phyloP scores from a whole-genome alignment of 2,797 vertebrate species.

The Argentina silus region DNA sequence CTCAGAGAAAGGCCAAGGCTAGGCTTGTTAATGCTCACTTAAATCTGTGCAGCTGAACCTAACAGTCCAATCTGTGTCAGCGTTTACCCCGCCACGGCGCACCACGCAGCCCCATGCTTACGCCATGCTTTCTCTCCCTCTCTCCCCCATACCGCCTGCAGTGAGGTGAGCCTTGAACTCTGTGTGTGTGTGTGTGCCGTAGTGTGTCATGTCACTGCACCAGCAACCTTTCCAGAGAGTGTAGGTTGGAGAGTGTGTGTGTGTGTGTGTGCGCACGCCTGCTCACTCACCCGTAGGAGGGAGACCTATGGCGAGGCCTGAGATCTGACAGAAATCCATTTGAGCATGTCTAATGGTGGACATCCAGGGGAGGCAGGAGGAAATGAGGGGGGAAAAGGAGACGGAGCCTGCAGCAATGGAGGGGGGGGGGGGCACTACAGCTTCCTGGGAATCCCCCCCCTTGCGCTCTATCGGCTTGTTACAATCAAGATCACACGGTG shows the following conservation, averaged over 20 bases:
- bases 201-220: not conserved
- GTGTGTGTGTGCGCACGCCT: slow-evolving; percentile 28
- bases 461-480: not conserved
- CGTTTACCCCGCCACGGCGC: slow-evolving; percentile 55
- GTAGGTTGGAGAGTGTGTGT: not conserved
- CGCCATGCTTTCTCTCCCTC: not conserved
- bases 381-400: slow-evolving; percentile 66
- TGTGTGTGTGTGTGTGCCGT: not conserved
- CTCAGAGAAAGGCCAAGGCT: slow-evolving; percentile 56
- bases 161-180: slow-evolving; percentile 4
- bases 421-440: slow-evolving; percentile 62
- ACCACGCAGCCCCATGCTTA: not conserved
- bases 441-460: slow-evolving; percentile 45
- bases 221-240: not conserved
- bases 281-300: slow-evolving; percentile 77
- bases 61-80: slow-evolving; percentile 69
- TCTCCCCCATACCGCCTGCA: not conserved
- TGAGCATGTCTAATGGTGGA: slow-evolving; percentile 78
- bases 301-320: slow-evolving; percentile 76
- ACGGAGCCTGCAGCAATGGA: slow-evolving; percentile 69
- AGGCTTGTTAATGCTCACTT: slow-evolving; percentile 56
- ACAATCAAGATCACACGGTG: no score
- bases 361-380: slow-evolving; percentile 73
- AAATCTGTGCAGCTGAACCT: slow-evolving; percentile 66
- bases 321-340: slow-evolving; percentile 81